Base-by-base conservation (phyloP, 2,888 invertebrate species). In the Pachycephus smyrnensis region DNA sequence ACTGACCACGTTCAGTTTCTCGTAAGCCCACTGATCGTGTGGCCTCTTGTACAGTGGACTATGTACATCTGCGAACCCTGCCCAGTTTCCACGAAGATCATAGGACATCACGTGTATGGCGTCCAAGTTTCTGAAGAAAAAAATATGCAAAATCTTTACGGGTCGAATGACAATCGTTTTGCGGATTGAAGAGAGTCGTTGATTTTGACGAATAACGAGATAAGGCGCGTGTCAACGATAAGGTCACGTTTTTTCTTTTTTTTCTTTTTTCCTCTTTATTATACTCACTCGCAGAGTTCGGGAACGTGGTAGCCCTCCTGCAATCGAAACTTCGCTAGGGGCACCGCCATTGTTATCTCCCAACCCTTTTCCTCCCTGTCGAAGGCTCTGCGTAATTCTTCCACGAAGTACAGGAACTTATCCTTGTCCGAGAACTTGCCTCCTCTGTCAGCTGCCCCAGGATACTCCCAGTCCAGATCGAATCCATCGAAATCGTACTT, bases 221-320 rank as follows among this genome's bases (percentile, higher is more conserved):
- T 4, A 32, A 11, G 9, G 74, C 36, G 23, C 23, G n/a, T 23
- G n/a, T 6, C 35, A 23, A 6, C 68, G 23, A 35, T 4, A 31
- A 76, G 9, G n/a, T 71, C 55, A 33, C 6, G 69, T 71, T 23
- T 23, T 71, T 71, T 35, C 1, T 37, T 76, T 31, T 11, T 11
- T 69, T 12, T 12, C 31, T 4, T 9, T 40, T 75, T 75, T 36
- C 37, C 73, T 55, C 9, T 77, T 55, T 23, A 15, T 33, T 68
- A 30, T 77, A 93, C 95, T 94, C 92, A 97, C 97, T 95, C 94
- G 94, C 97, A 97, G 75, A 98, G 92, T 89, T 97, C 97, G 23
- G 97, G 96, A 11, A 98, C 97, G 89, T 97, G 97, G 88, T 98
- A 98, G 0, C 97, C 98, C 91, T 97, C 97, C 91, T 97, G 95